Evolutionary conservation across 2,797 vertebrate species (phyloP).

Genomic region (Coracias cyanogaster): DNA sequence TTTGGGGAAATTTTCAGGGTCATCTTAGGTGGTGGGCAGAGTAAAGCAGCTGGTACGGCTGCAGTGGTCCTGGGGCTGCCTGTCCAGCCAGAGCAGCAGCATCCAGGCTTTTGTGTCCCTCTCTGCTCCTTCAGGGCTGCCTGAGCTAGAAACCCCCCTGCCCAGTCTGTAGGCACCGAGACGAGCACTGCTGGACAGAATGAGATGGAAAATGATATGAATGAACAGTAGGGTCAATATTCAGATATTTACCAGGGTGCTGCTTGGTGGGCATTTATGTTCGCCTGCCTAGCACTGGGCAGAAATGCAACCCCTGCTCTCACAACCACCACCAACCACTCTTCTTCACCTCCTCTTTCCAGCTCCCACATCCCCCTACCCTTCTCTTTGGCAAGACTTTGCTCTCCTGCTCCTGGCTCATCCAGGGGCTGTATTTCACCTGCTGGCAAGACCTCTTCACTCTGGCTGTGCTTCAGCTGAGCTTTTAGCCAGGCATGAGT

Average conservation of each 20-base stretch:
- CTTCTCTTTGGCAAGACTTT: background rate
- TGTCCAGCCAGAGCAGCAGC: background rate
- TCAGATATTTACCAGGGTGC: background rate
- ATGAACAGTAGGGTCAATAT: background rate
- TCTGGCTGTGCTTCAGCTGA: background rate
- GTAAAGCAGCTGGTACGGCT: background rate
- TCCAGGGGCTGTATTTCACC: background rate
- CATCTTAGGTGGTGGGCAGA: background rate
- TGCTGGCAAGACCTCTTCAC: background rate
- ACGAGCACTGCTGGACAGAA: background rate
- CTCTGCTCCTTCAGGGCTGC: background rate
- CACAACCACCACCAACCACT: rapidly evolving
- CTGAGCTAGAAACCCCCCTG: background rate
- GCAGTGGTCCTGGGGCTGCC: background rate
- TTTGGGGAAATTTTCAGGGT: background rate
- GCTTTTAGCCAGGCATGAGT: background rate
- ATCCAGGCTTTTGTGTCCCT: background rate
- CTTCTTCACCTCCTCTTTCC: background rate
- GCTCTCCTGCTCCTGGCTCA: background rate
- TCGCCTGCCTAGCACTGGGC: background rate
- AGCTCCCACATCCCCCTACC: rapidly evolving
- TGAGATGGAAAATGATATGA: background rate
- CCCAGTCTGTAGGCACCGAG: background rate
- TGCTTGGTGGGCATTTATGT: background rate
- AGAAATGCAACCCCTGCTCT: background rate